Base-by-base conservation (phyloP, 2,113 vertebrate genomes). In the Podarcis muralis region DNA sequence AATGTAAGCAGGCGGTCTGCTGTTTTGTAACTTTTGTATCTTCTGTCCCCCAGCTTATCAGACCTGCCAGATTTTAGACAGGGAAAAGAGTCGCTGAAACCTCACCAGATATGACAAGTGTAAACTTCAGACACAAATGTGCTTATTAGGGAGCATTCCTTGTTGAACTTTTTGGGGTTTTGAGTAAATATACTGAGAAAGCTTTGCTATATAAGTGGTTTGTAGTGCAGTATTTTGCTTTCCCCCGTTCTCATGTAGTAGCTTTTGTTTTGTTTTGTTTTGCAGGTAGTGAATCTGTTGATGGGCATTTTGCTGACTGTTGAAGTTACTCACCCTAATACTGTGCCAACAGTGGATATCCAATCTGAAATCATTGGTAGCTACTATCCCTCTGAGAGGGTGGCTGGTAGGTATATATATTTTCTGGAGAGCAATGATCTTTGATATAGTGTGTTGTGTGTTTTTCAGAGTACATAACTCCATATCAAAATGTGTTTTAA, bases 301-400 rank as follows among this genome's bases (percentile, higher is more conserved):
- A 98, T 99, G 98, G 99, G 98, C 87, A 99, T 99, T 95, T 95
- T 99, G 96, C 96, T 99, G 95, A 99, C 99, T 0, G 98, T 99
- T 91, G 98, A 99, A 84, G 98, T 99, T 91, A 99, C 99, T 94
- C 99, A 99, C 92, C 99, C 99, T 16, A 99, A 99, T 91, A 98
- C 98, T 12, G 96, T 99, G 86, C 97, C 98, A 82, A 95, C 97
- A 25, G 98, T 99, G 75, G 98, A 99, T 92, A 97, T 99, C 94
- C 99, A 99, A 94, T 99, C 99, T 96, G 99, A 99, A 96, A 98
- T 99, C 95, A 99, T 99, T 12, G 98, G 98, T 71, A 98, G 99
- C 93, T 99, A 99, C 96, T 98, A 99, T 53, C 97, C 98, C 53
- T 98, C 99, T 0, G 98, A 99, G 96, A 97, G 98, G 90, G 98